These are phyloP conservation scores for Troides helena DNA, from an alignment of 2,888 invertebrate genomes.

Conservation along the genomic window DNA sequence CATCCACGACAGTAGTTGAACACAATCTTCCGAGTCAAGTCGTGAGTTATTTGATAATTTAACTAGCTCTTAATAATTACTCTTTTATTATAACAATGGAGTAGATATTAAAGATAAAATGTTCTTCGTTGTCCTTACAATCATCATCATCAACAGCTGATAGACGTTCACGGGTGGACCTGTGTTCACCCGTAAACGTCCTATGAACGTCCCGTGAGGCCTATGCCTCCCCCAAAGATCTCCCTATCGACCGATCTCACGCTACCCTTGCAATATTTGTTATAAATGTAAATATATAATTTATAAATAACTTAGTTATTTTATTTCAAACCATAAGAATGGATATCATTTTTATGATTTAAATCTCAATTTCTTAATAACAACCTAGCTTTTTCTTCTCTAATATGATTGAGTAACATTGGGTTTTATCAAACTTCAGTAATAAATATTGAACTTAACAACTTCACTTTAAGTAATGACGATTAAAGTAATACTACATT, in stretches of 20 bases:
- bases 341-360: neutral
- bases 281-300: no score
- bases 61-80: no score
- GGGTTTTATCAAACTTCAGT: neutral
- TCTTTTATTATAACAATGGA: no score
- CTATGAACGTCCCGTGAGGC: no score
- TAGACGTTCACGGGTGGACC: no score
- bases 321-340: neutral
- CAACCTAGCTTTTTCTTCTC: neutral
- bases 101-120: no score
- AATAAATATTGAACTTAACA: neutral
- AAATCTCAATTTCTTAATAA: neutral
- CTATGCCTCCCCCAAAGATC: no score
- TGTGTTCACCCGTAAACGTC: no score
- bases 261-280: no score
- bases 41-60: slow-evolving; percentile 55
- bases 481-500: neutral
- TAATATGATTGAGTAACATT: neutral
- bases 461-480: neutral
- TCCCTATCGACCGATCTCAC: no score
- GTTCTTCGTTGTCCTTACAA: no score
- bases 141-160: no score
- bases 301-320: neutral
- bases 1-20: slow-evolving; percentile 93
- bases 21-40: slow-evolving; percentile 95